phyloP scores from a whole-genome alignment of 2,113 vertebrate genomes.

The Indicator maculatus region DNA sequence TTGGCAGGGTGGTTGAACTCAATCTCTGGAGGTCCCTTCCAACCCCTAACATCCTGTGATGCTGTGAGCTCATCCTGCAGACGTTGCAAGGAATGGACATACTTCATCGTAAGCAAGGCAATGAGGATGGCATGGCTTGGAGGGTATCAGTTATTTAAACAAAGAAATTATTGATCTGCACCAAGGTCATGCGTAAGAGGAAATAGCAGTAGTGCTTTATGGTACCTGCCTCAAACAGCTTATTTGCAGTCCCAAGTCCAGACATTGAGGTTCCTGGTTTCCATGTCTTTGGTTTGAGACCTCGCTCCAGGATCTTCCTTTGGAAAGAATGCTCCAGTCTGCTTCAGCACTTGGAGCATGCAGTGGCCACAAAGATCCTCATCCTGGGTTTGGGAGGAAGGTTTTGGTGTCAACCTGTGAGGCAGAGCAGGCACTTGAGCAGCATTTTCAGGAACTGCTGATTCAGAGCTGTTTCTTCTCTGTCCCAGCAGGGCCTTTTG shows the following conservation, averaged over 20 bases:
- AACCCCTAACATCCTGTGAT: no score
- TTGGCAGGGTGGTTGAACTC: no score
- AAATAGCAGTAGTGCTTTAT: fast-evolving
- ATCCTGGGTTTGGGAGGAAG: not conserved
- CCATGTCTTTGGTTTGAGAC: not conserved
- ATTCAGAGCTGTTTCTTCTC: conserved; percentile 43
- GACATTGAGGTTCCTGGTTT: not conserved
- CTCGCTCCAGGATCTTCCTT: conserved; percentile 18
- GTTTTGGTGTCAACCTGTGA: conserved; percentile 45
- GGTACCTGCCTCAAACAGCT: not conserved
- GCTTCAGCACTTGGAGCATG: not conserved
- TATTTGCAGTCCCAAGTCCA: not conserved
- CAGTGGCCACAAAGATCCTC: not conserved
- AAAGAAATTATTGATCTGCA: not conserved
- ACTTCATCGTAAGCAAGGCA: not conserved
- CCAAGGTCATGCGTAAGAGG: fast-evolving
- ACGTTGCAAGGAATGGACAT: not conserved
- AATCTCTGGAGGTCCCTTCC: no score
- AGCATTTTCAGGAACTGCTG: conserved; percentile 20
- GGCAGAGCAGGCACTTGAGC: not conserved
- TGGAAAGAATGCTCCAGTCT: conserved; percentile 24
- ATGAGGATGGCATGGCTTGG: not conserved
- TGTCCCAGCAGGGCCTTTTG: conserved; percentile 36
- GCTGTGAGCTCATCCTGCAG: not conserved
- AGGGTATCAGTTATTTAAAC: fast-evolving